Percentiles rank a stretch among this genome's conserved stretches.
These are phyloP conservation scores for Microhierax caerulescens DNA, from an alignment of 2,797 vertebrate genomes.

Conservation along the genomic window DNA sequence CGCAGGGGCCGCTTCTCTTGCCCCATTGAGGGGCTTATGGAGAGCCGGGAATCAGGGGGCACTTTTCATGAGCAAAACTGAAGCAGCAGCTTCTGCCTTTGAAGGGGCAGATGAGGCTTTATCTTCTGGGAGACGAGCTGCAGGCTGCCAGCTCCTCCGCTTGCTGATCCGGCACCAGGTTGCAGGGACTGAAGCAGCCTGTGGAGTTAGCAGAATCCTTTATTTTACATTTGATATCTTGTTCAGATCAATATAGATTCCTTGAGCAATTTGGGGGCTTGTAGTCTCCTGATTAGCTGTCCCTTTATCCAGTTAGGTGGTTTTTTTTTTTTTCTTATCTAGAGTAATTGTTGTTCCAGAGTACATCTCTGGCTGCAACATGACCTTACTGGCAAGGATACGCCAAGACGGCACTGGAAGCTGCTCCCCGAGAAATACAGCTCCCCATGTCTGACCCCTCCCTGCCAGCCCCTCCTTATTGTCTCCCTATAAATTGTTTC, in stretches of 20 bases:
- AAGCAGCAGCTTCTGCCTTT: not conserved
- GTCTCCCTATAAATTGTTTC: conserved; percentile 55
- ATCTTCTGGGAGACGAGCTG: not conserved
- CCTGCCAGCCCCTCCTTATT: not conserved
- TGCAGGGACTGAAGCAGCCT: conserved; percentile 1
- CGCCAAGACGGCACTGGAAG: not conserved
- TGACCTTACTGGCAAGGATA: conserved; percentile 10
- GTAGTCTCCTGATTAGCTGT: conserved; percentile 43
- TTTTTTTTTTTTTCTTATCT: conserved; percentile 3
- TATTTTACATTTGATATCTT: conserved; percentile 33
- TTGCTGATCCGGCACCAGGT: not conserved
- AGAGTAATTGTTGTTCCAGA: conserved; percentile 23
- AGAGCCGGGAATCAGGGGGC: not conserved
- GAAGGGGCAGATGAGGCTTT: not conserved
- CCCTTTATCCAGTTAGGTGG: conserved; percentile 39
- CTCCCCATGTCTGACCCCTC: not conserved
- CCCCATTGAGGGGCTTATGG: not conserved
- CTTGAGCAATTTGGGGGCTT: not conserved
- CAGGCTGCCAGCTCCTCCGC: not conserved
- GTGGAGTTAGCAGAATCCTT: conserved; percentile 37
- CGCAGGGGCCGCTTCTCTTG: not conserved
- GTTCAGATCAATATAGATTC: conserved; percentile 32
- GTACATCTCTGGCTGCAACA: not conserved
- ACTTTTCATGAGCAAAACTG: not conserved
- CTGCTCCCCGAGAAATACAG: conserved; percentile 31